Evolutionary conservation across 2,888 invertebrate genomes (phyloP), one percentile per base, ranked within the genome.

Genomic region (Acanthococcus lagerstroemiae): DNA sequence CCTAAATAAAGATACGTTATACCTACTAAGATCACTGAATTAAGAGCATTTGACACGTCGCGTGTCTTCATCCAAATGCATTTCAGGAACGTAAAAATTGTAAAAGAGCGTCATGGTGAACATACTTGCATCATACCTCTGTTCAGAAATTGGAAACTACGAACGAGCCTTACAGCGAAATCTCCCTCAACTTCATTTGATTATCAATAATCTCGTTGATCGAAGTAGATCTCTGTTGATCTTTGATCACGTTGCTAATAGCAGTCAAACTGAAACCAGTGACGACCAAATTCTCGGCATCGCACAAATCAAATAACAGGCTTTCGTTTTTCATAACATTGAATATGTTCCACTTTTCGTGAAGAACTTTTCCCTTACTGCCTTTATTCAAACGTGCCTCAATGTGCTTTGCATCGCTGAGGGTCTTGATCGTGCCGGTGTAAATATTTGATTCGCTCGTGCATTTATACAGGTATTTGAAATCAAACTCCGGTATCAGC

Each of bases 131-230:
- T n/a, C n/a, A n/a, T n/a, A n/a, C n/a, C n/a, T n/a, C n/a, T n/a
- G n/a, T n/a, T n/a, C n/a, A n/a, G n/a, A n/a, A n/a, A n/a, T n/a
- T n/a, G n/a, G n/a, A n/a, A n/a, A n/a, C n/a, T n/a, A n/a, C n/a
- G n/a, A n/a, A n/a, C n/a, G n/a, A n/a, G n/a, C n/a, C n/a, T n/a
- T n/a, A n/a, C n/a, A n/a, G n/a, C n/a, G n/a, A n/a, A n/a, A n/a
- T n/a, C n/a, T 65, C 65, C 15, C 65, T 27, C 7, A 65, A 22
- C 7, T 37, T 44, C 37, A 65, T 54, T 55, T 65, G 65, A 65
- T 65, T 65, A 17, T 37, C 19, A 25, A 65, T 65, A 22, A 55
- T 30, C 45, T 65, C 65, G 48, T 65, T 19, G 5, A 65, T 25
- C n/a, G 26, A 55, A 44, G 24, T 25, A 3, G 65, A 37, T 45